phyloP scores from a whole-genome alignment of 2,113 vertebrate genomes.

The Alligator mississippiensis region DNA sequence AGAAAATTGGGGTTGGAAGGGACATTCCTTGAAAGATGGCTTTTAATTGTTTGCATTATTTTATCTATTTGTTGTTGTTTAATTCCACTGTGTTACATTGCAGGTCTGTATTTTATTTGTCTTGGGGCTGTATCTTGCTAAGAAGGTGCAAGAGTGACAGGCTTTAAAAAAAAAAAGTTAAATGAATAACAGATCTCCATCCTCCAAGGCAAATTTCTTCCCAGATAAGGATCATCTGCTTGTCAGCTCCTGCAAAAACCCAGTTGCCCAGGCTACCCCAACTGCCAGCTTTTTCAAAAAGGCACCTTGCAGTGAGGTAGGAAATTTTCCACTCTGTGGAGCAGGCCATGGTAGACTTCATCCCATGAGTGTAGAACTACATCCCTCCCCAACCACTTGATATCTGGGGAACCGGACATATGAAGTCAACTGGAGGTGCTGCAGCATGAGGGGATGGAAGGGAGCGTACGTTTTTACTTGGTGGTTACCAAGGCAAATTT shows the following conservation, averaged over 20 bases:
- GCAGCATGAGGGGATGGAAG: not conserved
- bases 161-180: not conserved
- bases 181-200: not conserved
- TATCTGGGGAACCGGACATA: not conserved
- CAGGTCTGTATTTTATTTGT: not conserved
- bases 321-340: not conserved
- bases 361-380: not conserved
- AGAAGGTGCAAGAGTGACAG: not conserved
- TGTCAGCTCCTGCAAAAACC: not conserved
- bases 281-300: not conserved
- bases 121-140: too few species aligned
- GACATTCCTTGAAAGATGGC: not conserved
- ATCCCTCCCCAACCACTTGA: not conserved
- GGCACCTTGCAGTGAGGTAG: not conserved
- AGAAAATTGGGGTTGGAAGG: too few species aligned
- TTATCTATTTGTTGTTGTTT: not conserved
- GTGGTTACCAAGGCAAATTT: not conserved
- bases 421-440: not conserved
- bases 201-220: not conserved
- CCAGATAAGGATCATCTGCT: not conserved
- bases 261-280: not conserved
- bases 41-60: not conserved
- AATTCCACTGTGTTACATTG: not conserved
- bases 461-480: not conserved
- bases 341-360: not conserved